These are phyloP conservation scores for Osmerus eperlanus DNA, from an alignment of 2,113 vertebrate genomes.

Conservation along the genomic window DNA sequence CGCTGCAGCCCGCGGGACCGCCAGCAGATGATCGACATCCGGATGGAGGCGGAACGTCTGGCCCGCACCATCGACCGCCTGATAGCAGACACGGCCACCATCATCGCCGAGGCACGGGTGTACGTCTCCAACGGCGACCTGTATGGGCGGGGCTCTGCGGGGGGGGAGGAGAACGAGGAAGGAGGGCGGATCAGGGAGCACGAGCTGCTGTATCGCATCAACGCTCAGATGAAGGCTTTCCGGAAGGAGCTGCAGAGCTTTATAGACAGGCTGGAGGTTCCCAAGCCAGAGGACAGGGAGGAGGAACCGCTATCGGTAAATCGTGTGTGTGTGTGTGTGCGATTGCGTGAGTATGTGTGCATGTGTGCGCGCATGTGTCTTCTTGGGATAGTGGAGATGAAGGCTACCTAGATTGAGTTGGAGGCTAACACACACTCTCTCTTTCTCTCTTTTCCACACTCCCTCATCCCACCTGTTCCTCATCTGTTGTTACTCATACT, in stretches of 20 bases:
- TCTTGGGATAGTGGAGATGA: slow-evolving; percentile 1
- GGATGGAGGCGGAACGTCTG: slow-evolving; percentile 88
- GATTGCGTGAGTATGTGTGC: background rate
- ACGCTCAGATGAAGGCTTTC: slow-evolving; percentile 97
- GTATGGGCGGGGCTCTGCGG: slow-evolving; percentile 70
- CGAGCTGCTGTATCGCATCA: slow-evolving; percentile 93
- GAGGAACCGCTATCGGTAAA: slow-evolving; percentile 97
- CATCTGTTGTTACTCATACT: slow-evolving; percentile 61
- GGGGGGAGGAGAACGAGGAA: slow-evolving; percentile 84
- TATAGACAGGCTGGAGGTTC: slow-evolving; percentile 89
- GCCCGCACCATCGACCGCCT: slow-evolving; percentile 92
- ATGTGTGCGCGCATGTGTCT: background rate
- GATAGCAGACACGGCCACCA: slow-evolving; percentile 89
- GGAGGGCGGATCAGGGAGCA: slow-evolving; percentile 89
- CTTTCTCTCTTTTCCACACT: slow-evolving; percentile 41
- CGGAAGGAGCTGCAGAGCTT: slow-evolving; percentile 94
- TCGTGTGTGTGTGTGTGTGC: slow-evolving; percentile 52
- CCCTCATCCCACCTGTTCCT: slow-evolving; percentile 36
- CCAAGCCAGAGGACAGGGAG: slow-evolving; percentile 80
- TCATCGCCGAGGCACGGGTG: slow-evolving; percentile 90
- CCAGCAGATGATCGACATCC: slow-evolving; percentile 95
- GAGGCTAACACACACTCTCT: slow-evolving; percentile 10
- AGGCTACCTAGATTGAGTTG: background rate
- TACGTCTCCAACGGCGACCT: slow-evolving; percentile 89
- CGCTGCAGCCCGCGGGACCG: slow-evolving; percentile 73